These are phyloP conservation scores for Aplodontia rufa DNA, from an alignment of 2,113 vertebrate genomes.

Conservation along the genomic window DNA sequence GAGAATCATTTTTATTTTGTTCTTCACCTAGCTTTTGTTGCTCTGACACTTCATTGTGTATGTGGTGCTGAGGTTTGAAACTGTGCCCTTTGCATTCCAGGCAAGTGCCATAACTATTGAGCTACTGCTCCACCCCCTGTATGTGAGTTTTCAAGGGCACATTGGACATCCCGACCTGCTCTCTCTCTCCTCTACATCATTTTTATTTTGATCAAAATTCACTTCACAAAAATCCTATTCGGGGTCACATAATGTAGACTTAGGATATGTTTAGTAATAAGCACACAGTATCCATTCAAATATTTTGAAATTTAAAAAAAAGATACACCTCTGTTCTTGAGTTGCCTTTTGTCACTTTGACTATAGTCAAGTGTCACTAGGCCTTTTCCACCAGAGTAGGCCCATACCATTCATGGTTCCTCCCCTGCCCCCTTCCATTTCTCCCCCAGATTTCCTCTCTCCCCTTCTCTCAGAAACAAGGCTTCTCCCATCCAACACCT, in stretches of 20 bases:
- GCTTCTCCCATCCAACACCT: not conserved
- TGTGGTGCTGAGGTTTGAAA: too few relatives aligned
- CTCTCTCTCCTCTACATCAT: not conserved
- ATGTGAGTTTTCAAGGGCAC: not conserved
- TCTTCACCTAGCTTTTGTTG: too few relatives aligned
- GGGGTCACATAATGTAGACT: not conserved
- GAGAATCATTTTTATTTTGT: too few relatives aligned
- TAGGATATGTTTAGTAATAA: not conserved
- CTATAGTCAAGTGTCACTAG: not conserved
- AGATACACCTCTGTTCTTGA: not conserved
- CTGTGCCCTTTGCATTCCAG: too few relatives aligned
- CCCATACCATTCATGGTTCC: not conserved
- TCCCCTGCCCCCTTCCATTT: too few relatives aligned
- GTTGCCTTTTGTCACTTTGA: fast-evolving
- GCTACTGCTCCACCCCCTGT: too few relatives aligned
- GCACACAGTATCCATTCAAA: not conserved
- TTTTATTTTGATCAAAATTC: not conserved
- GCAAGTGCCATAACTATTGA: too few relatives aligned
- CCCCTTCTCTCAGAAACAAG: not conserved
- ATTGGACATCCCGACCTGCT: not conserved
- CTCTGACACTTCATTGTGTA: too few relatives aligned
- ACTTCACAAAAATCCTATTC: not conserved
- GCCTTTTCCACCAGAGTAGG: not conserved
- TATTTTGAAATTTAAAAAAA: not conserved
- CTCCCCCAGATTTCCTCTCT: not conserved